These are phyloP conservation scores for Fulica atra DNA, from an alignment of 2,113 vertebrate species.

Conservation along the genomic window DNA sequence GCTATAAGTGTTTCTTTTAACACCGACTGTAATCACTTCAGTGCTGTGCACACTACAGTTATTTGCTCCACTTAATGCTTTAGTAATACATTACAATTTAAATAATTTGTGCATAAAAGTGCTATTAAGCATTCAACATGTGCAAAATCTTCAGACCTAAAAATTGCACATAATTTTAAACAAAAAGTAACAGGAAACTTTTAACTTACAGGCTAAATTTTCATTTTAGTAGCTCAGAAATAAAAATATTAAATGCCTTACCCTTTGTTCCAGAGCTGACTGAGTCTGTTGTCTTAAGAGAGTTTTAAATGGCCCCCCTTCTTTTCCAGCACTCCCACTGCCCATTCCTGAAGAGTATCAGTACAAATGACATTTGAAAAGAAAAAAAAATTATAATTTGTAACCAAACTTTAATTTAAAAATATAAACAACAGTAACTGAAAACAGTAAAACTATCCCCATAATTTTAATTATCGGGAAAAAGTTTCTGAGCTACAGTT, in stretches of 20 bases:
- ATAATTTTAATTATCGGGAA: background rate
- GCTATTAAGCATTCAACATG: background rate
- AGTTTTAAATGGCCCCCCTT: slow-evolving; percentile 93
- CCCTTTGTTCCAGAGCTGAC: slow-evolving; percentile 94
- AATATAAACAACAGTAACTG: background rate
- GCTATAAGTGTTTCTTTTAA: background rate
- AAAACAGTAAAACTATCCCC: background rate
- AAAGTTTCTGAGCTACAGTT: background rate
- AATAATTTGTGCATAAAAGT: background rate
- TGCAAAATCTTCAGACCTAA: background rate
- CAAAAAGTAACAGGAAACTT: background rate
- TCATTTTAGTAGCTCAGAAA: background rate
- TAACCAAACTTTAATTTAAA: background rate
- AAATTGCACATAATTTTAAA: background rate
- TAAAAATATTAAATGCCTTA: slow-evolving; percentile 68
- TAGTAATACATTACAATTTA: background rate
- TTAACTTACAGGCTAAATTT: background rate
- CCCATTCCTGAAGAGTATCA: slow-evolving; percentile 90
- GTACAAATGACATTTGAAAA: slow-evolving; percentile 67
- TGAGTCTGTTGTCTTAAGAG: slow-evolving; percentile 96
- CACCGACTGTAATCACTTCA: background rate
- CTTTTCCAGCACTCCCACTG: slow-evolving; percentile 95
- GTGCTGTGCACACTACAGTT: background rate
- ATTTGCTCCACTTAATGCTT: background rate
- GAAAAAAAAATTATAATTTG: slow-evolving; percentile 32